A percentile compares a stretch with the other conserved stretches of the same genome.
These are phyloP conservation scores for Monochamus saltuarius DNA, from an alignment of 1,140 invertebrate genomes.

Conservation along the genomic window DNA sequence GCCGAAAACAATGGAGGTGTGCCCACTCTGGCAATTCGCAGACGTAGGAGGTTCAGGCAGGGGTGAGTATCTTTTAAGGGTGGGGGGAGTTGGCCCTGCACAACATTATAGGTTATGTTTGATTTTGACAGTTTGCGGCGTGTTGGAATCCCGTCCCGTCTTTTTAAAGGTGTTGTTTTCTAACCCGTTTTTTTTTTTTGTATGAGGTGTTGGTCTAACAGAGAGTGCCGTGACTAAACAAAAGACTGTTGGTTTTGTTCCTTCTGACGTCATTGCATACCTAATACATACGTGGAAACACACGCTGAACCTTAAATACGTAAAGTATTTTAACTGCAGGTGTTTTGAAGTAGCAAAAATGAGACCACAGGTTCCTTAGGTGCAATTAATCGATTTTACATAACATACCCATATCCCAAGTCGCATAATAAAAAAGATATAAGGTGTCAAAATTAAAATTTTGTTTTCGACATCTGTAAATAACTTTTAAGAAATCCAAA, in stretches of 20 bases:
- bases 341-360: no score
- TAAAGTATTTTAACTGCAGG: no score
- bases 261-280: not conserved
- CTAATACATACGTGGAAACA: not conserved
- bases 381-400: no score
- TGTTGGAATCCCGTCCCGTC: not conserved
- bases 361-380: no score
- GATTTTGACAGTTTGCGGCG: constrained; percentile 4
- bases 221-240: not conserved
- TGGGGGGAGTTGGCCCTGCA: constrained; percentile 28
- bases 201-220: not conserved
- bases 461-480: no score
- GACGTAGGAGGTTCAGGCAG: constrained; percentile 46
- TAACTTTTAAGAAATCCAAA: no score
- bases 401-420: no score
- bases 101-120: constrained; percentile 22
- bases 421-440: no score
- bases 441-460: no score
- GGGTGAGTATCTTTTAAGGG: constrained; percentile 40
- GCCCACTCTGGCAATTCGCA: constrained; percentile 49
- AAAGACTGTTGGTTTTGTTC: no score
- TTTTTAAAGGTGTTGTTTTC: not conserved
- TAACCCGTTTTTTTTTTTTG: constrained; percentile 16
- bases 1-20: constrained; percentile 50
- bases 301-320: no score